Conservation (phyloP, 2,113 vertebrate genomes). For the Hoplias malabaricus region DNA sequence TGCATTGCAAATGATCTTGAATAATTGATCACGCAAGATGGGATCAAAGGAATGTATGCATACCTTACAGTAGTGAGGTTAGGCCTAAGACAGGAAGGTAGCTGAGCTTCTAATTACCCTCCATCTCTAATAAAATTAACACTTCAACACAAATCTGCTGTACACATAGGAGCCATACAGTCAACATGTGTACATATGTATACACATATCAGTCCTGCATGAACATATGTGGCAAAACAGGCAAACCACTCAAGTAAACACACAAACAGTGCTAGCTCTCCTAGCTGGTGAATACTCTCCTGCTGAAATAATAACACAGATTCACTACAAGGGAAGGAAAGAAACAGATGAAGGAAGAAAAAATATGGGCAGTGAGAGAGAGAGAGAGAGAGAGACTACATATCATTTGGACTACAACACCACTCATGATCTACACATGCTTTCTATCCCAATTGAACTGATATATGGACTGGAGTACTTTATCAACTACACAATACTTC, state of each 20-base stretch:
- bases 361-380: background rate
- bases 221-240: background rate
- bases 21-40: constrained; percentile 65
- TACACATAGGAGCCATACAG: background rate
- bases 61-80: constrained; percentile 56
- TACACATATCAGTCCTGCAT: background rate
- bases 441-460: background rate
- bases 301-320: constrained; percentile 45
- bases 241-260: background rate
- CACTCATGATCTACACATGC: background rate
- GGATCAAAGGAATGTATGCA: constrained; percentile 70
- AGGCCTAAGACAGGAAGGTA: constrained; percentile 28
- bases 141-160: background rate
- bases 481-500: background rate
- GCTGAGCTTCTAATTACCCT: constrained; percentile 59
- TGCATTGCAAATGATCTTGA: constrained; percentile 71
- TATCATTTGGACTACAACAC: background rate
- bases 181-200: background rate
- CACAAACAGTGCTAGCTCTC: background rate
- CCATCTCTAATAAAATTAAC: constrained; percentile 37
- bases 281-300: constrained; percentile 25
- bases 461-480: background rate
- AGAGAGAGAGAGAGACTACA: background rate
- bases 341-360: background rate
- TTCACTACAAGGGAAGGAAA: constrained; percentile 22